Base-by-base conservation (phyloP, 2,113 vertebrate species). In the Heterotis niloticus region DNA sequence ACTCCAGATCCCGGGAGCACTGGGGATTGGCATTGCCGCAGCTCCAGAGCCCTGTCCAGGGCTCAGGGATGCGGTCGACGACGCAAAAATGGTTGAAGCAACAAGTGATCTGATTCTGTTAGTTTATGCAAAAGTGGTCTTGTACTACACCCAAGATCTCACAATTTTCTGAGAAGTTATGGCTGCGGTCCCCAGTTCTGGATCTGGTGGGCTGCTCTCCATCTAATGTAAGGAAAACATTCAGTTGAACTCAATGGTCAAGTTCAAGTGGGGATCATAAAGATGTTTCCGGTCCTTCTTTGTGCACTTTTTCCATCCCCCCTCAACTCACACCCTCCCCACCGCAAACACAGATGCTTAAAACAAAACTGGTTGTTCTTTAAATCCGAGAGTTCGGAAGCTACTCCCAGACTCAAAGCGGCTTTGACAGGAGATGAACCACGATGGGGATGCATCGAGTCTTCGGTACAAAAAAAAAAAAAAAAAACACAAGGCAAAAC, bases 401-500 rank as follows among this genome's bases (percentile, higher is more conserved):
- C 76, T 83, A 87, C 87, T 87, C 87, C 54, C 24, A 74, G 54
- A 57, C 54, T 24, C 14, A 51, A 44, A 44, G 34, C 20, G 26
- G 78, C 52, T 80, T 84, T 84, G 84, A 80, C 76, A 85, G 84
- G 85, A 88, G 81, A 81, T 71, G 81, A 83, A 87, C 87, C 83
- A 78, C 80, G 81, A 81, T 81, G 80, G 82, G 85, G 84, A 80
- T 62, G 56, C 84, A 83, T 87, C 85, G 85, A 80, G 59, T 78
- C 88, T 82, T 88, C 84, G 83, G 81, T 87, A 88, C 82, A 87
- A 44, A 44, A 87, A n/a, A n/a, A n/a, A n/a, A n/a, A n/a, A n/a
- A n/a, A 87, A 44, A 44, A 88, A 88, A 81, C 85, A 91, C 87
- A 81, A 86, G 86, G 64, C 54, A 59, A 88, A 87, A 85, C 84